Evolutionary conservation across 2,888 invertebrate species (phyloP), one percentile per base, ranked within the genome.

Genomic region (Dicyrtoma fusca): DNA sequence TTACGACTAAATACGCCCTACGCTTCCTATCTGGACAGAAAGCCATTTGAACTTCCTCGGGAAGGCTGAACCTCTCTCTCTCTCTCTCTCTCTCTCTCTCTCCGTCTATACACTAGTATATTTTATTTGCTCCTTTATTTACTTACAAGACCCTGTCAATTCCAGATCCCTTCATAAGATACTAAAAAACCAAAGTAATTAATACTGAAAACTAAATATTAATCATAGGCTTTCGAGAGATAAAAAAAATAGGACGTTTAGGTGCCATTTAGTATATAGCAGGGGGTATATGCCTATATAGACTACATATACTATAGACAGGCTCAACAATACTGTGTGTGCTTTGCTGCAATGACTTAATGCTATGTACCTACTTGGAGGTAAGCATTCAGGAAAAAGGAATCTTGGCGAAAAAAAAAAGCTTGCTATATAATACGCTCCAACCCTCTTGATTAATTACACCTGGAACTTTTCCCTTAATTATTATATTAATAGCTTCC

Each of bases 381-480:
- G 34, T 34, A n/a, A n/a, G n/a, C n/a, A n/a, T n/a, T n/a, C n/a
- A n/a, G n/a, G n/a, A n/a, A n/a, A n/a, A n/a, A n/a, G n/a, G n/a
- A n/a, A n/a, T n/a, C n/a, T n/a, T n/a, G 53, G 53, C 53, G 21
- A 53, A 53, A 53, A 53, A 21, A 53, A 14, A 49, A 5, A 13
- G 17, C 10, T 45, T 13, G 10, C 45, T 17, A 14, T 5, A 17
- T 17, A 13, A 49, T 17, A 11, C 13, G 49, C 49, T 49, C 49
- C 49, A 59, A 26, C 34, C 59, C 14, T 25, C 13, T 26, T 59
- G 26, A 59, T 59, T 25, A 59, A 59, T 59, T 59, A 26, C 26
- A 59, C 34, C 25, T 59, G 14, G 10, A 25, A 21, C 34, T 26
- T 25, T 59, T 59, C n/a, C 34, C 26, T 14, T 59, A n/a, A 59